Base-by-base conservation (phyloP, 2,888 invertebrate species). In the Cremastobaeus sp. region DNA sequence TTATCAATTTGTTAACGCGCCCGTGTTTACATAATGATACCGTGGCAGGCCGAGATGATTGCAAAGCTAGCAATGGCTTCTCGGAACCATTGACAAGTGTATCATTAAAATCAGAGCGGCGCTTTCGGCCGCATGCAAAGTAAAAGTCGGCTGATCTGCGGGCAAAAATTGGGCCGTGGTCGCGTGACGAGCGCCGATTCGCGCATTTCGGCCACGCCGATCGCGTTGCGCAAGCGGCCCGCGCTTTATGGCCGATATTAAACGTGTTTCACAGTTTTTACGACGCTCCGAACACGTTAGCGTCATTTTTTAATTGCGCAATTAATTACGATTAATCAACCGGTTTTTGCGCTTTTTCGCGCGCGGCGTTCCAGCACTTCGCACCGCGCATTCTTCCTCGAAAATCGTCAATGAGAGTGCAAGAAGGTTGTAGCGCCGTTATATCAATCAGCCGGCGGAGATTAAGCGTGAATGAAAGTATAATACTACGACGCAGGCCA, bases 101-200 rank as follows among this genome's bases (percentile, higher is more conserved):
- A 77, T 79, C 79, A 78, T 79, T 79, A 79, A 78, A 76, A 78
- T 75, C 77, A 72, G 78, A 77, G 71, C 71, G 76, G 74, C 71
- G 80, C 77, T 75, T 74, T 74, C 69, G 30, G 55, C 30, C 32
- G 50, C 37, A 50, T 32, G 57, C 18, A 28, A 68, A 62, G 68
- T 73, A 68, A 73, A 64, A 73, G 69, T 74, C 20, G 35, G 20
- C 17, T 6, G 43, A 34, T 55, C 57, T 43, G 30, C 47, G 43
- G 32, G 4, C 14, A 21, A 30, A 35, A 45, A 59, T n/a, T n/a
- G n/a, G 12, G 43, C 30, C 21, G 17, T 32, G 55, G 14, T 72
- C 47, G 72, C 65, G 72, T 72, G 72, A 72, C 72, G 47, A 34
- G 65, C 43, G 28, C 34, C 12, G 9, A 28, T 32, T 41, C 17